Evolutionary conservation across 2,113 vertebrate genomes (phyloP).

Genomic region (Tachysurus vachellii): DNA sequence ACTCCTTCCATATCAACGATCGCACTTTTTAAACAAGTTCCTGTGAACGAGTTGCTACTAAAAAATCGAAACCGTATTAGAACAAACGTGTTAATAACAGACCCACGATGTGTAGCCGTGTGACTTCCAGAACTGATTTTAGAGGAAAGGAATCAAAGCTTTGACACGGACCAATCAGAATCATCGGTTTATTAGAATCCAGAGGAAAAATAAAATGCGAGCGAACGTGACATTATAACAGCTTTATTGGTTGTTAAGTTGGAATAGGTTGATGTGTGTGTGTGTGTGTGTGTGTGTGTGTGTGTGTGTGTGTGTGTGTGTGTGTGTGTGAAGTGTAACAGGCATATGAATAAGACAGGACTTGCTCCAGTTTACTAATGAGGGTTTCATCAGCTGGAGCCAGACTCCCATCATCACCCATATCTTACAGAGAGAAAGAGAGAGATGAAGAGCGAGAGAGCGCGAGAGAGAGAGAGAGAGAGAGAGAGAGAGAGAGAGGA

Average conservation of each 20-base stretch:
- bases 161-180: not conserved
- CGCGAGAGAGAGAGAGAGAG: conserved; percentile 40
- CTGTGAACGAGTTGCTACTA: not conserved
- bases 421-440: conserved; percentile 33
- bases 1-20: not conserved
- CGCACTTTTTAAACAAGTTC: not conserved
- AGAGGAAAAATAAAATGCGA: not conserved
- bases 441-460: conserved; percentile 26
- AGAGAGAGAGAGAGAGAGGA: conserved; percentile 6
- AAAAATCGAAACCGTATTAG: not conserved
- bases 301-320: not conserved
- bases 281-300: conserved; percentile 15
- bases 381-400: conserved; percentile 50
- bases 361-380: conserved; percentile 57
- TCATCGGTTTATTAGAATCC: not conserved
- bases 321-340: not conserved
- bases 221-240: not conserved
- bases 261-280: not conserved
- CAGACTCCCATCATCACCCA: conserved; percentile 16
- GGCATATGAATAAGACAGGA: conserved; percentile 34
- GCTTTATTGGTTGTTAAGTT: not conserved
- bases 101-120: not conserved
- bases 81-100: not conserved
- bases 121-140: not conserved
- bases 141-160: not conserved